Conservation (phyloP, 2,113 vertebrate species). For the Meleagris gallopavo region DNA sequence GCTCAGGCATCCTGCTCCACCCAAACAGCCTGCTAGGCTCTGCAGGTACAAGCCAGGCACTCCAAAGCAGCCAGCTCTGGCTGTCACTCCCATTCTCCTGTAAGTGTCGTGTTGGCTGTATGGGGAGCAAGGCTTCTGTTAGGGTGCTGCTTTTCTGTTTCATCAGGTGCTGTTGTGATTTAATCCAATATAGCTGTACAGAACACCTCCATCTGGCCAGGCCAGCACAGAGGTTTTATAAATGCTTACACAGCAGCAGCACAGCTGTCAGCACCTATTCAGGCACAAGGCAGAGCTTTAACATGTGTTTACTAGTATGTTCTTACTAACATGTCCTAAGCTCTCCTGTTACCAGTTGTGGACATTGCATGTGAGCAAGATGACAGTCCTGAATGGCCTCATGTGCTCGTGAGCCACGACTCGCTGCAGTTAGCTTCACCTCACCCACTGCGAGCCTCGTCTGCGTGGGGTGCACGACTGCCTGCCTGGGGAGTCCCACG, state of each 20-base stretch:
- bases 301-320: not conserved
- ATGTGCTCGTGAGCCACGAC: rapidly evolving
- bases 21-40: not conserved
- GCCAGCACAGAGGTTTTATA: not conserved
- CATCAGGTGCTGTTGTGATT: not conserved
- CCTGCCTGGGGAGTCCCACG: not conserved
- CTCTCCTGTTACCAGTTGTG: not conserved
- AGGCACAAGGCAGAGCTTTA: not conserved
- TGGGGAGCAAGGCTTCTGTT: not conserved
- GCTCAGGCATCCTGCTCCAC: not conserved
- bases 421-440: not conserved
- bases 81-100: not conserved
- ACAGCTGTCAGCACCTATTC: not conserved
- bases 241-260: not conserved
- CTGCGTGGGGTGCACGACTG: not conserved
- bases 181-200: not conserved
- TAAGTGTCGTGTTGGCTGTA: rapidly evolving
- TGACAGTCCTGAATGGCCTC: not conserved
- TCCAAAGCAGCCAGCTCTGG: not conserved
- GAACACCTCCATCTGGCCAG: not conserved
- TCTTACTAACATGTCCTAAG: not conserved
- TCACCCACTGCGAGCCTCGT: not conserved
- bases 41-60: not conserved
- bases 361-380: not conserved
- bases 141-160: too few relatives aligned